phyloP scores from a whole-genome alignment of 2,113 vertebrate genomes.

The Eudorcas thomsonii region DNA sequence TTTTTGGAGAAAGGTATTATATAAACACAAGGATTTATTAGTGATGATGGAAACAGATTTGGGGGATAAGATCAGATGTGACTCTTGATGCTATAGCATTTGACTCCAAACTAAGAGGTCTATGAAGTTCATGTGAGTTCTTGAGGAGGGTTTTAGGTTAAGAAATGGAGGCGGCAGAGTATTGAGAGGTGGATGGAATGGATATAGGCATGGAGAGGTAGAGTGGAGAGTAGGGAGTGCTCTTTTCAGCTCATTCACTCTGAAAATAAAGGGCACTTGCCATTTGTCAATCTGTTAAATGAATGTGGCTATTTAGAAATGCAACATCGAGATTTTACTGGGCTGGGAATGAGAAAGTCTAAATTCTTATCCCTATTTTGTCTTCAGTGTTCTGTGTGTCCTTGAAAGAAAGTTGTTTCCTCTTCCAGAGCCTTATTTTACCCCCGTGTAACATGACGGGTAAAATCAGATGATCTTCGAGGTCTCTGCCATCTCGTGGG shows the following conservation, averaged over 20 bases:
- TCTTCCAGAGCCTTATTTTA: neutral
- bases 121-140: neutral
- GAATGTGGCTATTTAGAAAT: neutral
- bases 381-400: neutral
- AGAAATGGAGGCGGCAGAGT: neutral
- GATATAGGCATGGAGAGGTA: accelerated
- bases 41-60: neutral
- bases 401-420: neutral
- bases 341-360: neutral
- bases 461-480: neutral
- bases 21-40: conserved; percentile 16
- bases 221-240: accelerated
- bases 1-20: neutral
- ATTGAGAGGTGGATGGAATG: neutral
- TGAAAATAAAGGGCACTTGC: neutral
- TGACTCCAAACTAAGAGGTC: neutral
- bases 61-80: neutral
- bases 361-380: neutral
- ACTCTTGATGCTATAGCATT: neutral
- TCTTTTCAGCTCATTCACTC: neutral
- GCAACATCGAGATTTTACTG: neutral
- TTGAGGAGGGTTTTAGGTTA: neutral
- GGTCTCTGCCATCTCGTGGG: neutral
- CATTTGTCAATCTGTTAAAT: neutral
- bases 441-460: neutral